Evolutionary conservation across 2,797 vertebrate genomes (phyloP), one percentile per base, ranked within the genome.

Genomic region (Halcyon badia): DNA sequence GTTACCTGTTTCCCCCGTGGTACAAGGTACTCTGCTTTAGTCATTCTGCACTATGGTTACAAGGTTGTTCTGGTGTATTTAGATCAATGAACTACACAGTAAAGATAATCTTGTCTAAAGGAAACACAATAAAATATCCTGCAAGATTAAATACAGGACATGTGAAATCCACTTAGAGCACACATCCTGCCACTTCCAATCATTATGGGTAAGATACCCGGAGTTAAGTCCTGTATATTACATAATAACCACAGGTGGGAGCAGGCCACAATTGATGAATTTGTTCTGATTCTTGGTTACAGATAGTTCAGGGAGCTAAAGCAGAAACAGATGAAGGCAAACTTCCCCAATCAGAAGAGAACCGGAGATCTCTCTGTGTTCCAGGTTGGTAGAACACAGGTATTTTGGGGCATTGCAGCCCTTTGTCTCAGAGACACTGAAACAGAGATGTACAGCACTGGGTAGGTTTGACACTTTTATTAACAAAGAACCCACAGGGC

Each of bases 401-500:
- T 25, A 42, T 31, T 86, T 58, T 35, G n/a, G 79, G 60, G 54
- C 66, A 39, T 3, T 18, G 37, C 37, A 85, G 37, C 17, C 31
- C 3, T 42, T 48, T 66, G 69, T n/a, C 33, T 64, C 1, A 4
- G 21, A 68, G 48, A 68, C 9, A 56, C 15, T 35, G 60, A 78
- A 82, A 22, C 22, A 70, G 49, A 95, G 37, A 75, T 35, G 22
- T 79, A n/a, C 46, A 83, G 64, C 54, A 57, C 22, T 2, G 13
- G 1, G 3, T 31, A 85, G 44, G 60, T 97, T 96, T 96, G 87
- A 81, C 78, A 73, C 60, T 98, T 98, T 98, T 98, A 98, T 98
- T 98, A 98, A 98, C 96, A 98, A 98, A 96, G 97, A 98, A 98
- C 97, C 98, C 98, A 98, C 95, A 73, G 98, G 98, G 98, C 97